phyloP scores from a whole-genome alignment of 2,888 invertebrate genomes.

The Trichogramma evanescens region DNA sequence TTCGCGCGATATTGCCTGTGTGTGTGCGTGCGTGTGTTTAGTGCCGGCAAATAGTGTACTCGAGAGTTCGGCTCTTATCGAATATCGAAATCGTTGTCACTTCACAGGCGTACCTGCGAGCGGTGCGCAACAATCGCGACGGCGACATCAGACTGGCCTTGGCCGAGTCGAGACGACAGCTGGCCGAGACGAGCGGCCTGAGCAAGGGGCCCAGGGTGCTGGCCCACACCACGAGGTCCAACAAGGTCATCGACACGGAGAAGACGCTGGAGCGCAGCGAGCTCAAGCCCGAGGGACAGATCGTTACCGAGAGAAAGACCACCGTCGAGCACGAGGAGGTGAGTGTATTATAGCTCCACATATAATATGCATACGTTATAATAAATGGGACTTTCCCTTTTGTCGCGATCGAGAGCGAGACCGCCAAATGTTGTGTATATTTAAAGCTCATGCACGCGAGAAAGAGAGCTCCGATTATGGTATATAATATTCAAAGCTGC shows the following conservation, averaged over 20 bases:
- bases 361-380: neutral
- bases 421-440: neutral
- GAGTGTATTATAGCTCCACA: slow-evolving; percentile 5
- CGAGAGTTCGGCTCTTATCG: neutral
- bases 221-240: slow-evolving; percentile 67
- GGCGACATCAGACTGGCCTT: slow-evolving; percentile 68
- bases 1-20: neutral
- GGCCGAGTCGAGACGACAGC: slow-evolving; percentile 52
- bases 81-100: neutral
- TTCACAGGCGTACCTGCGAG: slow-evolving; percentile 68
- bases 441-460: too few species aligned
- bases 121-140: slow-evolving; percentile 57
- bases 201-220: slow-evolving; percentile 62
- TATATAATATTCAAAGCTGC: too few species aligned
- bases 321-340: slow-evolving; percentile 77
- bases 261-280: slow-evolving; percentile 72
- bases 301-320: slow-evolving; percentile 77
- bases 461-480: too few species aligned
- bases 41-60: neutral
- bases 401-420: neutral
- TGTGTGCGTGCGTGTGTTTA: neutral
- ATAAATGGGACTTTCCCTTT: neutral
- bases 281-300: slow-evolving; percentile 72
- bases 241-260: slow-evolving; percentile 80
- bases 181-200: slow-evolving; percentile 49